These are phyloP conservation scores for Microtus oregoni DNA, from an alignment of 2,113 vertebrate species.

Conservation along the genomic window DNA sequence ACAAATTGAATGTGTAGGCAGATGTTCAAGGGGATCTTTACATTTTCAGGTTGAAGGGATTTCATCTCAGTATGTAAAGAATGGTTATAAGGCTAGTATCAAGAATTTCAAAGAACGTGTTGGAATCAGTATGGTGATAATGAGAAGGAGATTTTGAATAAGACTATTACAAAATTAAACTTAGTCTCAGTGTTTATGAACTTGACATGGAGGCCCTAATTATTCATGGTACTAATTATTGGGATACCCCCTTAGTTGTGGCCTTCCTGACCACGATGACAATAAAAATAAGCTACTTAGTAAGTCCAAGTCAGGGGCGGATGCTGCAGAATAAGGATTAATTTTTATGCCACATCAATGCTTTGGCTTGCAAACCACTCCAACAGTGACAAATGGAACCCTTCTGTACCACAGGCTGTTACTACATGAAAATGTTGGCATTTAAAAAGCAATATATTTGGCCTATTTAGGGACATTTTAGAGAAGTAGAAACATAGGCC, in stretches of 20 bases:
- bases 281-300: not conserved
- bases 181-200: not conserved
- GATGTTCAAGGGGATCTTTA: slow-evolving; percentile 46
- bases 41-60: slow-evolving; percentile 10
- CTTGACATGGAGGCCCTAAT: not conserved
- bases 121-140: not conserved
- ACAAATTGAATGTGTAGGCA: slow-evolving; percentile 61
- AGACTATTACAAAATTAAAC: not conserved
- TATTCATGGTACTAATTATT: slow-evolving; percentile 1
- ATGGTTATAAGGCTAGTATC: not conserved
- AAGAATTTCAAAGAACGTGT: not conserved
- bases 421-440: not conserved
- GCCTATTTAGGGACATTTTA: slow-evolving; percentile 5
- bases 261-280: no score
- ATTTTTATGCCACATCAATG: not conserved
- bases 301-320: not conserved
- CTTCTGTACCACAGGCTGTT: not conserved
- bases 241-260: not conserved
- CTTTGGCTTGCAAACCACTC: not conserved
- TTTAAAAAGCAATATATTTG: slow-evolving; percentile 18
- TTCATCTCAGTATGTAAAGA: slow-evolving; percentile 16
- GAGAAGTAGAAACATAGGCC: not conserved
- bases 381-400: not conserved
- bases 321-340: not conserved
- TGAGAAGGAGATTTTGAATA: not conserved